Percentiles rank a stretch among this genome's conserved stretches.
These are phyloP conservation scores for Zaprionus vittiger DNA, from an alignment of 1,140 invertebrate species.

Conservation along the genomic window DNA sequence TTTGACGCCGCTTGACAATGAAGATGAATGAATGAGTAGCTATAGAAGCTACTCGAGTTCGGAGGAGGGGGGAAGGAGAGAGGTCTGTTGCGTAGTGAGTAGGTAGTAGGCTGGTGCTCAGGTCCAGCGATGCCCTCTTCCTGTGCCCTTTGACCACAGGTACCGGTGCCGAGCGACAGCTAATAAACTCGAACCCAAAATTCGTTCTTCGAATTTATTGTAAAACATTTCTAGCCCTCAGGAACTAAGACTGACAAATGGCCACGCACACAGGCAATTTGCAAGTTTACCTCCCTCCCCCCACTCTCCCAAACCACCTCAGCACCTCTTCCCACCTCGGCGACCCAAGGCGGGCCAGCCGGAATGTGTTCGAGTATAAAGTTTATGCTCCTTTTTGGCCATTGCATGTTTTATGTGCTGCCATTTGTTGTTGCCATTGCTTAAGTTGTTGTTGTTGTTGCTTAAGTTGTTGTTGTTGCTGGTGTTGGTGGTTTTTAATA, in stretches of 20 bases:
- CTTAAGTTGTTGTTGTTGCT: slow-evolving; percentile 30
- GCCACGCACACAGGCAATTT: slow-evolving; percentile 71
- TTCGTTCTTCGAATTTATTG: slow-evolving; percentile 73
- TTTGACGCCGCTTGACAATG: slow-evolving; percentile 61
- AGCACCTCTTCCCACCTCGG: neutral
- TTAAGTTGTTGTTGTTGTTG: slow-evolving; percentile 24
- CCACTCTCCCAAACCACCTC: neutral
- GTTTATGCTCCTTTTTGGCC: slow-evolving; percentile 41
- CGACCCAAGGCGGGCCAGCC: neutral
- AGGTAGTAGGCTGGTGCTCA: neutral
- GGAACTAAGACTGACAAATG: slow-evolving; percentile 76
- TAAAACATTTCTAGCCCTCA: slow-evolving; percentile 62
- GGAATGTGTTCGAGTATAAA: slow-evolving; percentile 28
- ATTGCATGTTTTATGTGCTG: slow-evolving; percentile 50
- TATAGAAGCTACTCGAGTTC: neutral
- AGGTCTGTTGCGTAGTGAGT: neutral
- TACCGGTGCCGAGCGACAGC: slow-evolving; percentile 56
- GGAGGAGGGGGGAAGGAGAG: neutral
- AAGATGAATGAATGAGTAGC: slow-evolving; percentile 59
- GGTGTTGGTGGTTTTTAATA: slow-evolving; percentile 62
- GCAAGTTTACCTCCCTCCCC: slow-evolving; percentile 42
- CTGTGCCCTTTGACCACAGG: slow-evolving; percentile 68
- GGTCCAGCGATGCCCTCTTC: slow-evolving; percentile 40
- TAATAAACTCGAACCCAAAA: slow-evolving; percentile 74
- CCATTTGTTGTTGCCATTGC: slow-evolving; percentile 43